Conservation (phyloP, 2,797 vertebrate species). For the Podargus strigoides region DNA sequence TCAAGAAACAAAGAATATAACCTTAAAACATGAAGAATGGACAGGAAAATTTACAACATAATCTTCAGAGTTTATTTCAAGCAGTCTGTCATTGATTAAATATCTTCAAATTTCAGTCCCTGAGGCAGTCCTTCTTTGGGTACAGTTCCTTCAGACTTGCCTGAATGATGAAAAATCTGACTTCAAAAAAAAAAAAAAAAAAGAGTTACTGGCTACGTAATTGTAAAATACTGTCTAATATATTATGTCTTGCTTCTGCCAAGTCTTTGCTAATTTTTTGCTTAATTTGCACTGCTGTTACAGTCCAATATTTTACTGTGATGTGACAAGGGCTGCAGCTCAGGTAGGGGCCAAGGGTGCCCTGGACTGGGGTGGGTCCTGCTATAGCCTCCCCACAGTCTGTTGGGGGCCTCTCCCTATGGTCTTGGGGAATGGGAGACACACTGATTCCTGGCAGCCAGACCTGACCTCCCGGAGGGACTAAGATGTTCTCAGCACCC, state of each 20-base stretch:
- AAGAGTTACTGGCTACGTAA: neutral
- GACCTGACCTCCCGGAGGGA: neutral
- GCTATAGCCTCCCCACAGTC: neutral
- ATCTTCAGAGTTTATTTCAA: accelerated
- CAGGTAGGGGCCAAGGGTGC: neutral
- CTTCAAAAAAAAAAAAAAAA: neutral
- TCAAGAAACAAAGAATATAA: neutral
- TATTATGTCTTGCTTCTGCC: neutral
- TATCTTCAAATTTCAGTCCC: neutral
- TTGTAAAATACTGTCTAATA: neutral
- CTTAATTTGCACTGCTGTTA: neutral
- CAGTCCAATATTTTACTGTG: neutral
- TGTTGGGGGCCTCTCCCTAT: neutral
- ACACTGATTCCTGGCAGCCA: neutral
- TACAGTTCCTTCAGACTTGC: neutral
- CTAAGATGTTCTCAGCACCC: neutral
- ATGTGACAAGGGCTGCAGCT: neutral
- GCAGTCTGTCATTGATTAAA: neutral
- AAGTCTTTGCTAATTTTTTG: neutral
- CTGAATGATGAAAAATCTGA: neutral
- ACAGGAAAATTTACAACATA: neutral
- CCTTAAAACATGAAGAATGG: neutral
- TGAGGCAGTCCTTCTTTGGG: neutral
- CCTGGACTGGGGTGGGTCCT: accelerated
- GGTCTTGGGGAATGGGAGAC: accelerated